Conservation (phyloP, 2,888 invertebrate genomes). For the Darwinula stevensoni region DNA sequence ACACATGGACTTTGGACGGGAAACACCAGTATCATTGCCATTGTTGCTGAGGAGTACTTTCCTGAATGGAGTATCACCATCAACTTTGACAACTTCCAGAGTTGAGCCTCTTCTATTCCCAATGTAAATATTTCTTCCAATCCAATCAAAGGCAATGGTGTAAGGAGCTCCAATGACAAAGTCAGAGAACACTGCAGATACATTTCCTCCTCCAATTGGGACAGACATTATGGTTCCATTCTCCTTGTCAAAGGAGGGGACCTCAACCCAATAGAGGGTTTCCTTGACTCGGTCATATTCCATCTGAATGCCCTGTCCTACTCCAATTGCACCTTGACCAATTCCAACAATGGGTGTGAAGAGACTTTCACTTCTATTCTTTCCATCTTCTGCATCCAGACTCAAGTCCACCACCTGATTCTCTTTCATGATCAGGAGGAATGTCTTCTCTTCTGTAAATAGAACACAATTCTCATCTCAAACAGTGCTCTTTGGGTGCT, state of each 20-base stretch:
- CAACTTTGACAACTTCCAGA: conserved; percentile 58
- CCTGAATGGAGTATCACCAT: conserved; percentile 51
- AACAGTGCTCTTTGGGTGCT: too few relatives aligned
- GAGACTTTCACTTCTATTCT: conserved; percentile 36
- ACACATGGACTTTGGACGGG: conserved; percentile 55
- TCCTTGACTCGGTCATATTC: conserved; percentile 70
- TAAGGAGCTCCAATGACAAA: conserved; percentile 76
- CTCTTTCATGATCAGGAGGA: conserved; percentile 62
- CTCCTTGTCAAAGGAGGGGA: conserved; percentile 27
- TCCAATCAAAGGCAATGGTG: conserved; percentile 82
- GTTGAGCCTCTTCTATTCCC: conserved; percentile 67
- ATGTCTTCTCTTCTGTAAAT: conserved; percentile 47
- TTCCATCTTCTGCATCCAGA: conserved; percentile 29
- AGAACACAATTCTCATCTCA: too few relatives aligned
- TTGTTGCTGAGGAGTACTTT: conserved; percentile 65
- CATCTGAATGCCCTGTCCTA: conserved; percentile 56
- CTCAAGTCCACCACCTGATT: conserved; percentile 64
- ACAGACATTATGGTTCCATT: conserved; percentile 18
- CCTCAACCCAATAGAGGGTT: conserved; percentile 58
- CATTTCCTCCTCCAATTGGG: neutral
- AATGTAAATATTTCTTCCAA: conserved; percentile 75
- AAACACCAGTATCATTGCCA: conserved; percentile 52
- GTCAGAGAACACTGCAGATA: conserved; percentile 11
- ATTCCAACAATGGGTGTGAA: conserved; percentile 42
- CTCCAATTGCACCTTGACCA: too few relatives aligned